Evolutionary conservation across 2,888 invertebrate species (phyloP).

Genomic region (Aproaerema taeniolella): DNA sequence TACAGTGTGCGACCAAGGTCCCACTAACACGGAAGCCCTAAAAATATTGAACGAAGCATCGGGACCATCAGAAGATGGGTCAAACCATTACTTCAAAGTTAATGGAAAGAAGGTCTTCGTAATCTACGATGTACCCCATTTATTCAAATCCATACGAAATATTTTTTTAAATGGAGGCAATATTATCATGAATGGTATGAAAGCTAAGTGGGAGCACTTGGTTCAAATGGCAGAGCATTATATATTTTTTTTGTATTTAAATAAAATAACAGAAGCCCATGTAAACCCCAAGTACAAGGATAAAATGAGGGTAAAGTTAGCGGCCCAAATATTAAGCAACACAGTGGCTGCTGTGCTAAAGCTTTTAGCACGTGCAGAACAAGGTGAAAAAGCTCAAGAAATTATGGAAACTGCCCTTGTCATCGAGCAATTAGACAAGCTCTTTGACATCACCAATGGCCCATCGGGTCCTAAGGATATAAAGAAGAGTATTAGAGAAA

Average conservation of each 20-base stretch:
- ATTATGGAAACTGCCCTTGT: conserved; percentile 9
- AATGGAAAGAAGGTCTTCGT: conserved; percentile 4
- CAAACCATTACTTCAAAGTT: not conserved
- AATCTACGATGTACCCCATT: conserved; percentile 13
- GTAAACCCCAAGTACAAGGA: conserved; percentile 11
- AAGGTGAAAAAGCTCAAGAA: not conserved
- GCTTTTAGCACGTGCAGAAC: conserved; percentile 2
- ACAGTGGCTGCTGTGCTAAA: conserved; percentile 14
- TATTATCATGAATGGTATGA: not conserved
- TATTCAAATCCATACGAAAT: conserved; percentile 16
- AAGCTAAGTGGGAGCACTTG: conserved; percentile 1
- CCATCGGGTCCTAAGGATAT: conserved; percentile 7
- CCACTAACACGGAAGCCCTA: conserved; percentile 13
- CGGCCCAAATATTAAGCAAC: too few species aligned
- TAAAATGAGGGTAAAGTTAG: too few species aligned
- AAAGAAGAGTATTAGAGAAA: conserved; percentile 10
- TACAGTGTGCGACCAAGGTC: too few species aligned
- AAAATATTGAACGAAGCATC: not conserved
- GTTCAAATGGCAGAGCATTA: conserved; percentile 1
- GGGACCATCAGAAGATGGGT: conserved; percentile 3
- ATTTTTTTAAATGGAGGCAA: conserved; percentile 4
- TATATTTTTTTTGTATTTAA: conserved; percentile 2
- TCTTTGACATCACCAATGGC: conserved; percentile 17
- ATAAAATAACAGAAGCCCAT: conserved; percentile 9
- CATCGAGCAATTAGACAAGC: conserved; percentile 7